Percentiles rank a stretch among this genome's conserved stretches.
These are phyloP conservation scores for Callitettix versicolor DNA, from an alignment of 1,140 invertebrate genomes.

Conservation along the genomic window DNA sequence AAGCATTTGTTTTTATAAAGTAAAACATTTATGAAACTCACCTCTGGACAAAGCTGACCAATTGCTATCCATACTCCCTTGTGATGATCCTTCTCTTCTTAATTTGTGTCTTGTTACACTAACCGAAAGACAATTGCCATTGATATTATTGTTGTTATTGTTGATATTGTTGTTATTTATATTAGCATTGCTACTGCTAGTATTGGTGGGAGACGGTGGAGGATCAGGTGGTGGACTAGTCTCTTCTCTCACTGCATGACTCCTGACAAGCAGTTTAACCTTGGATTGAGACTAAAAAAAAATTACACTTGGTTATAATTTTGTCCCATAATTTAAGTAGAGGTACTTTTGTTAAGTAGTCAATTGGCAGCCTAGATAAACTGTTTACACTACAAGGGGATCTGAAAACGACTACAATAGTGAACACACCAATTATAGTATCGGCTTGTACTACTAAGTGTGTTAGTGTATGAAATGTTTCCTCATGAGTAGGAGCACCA, in stretches of 20 bases:
- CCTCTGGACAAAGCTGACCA: constrained; percentile 48
- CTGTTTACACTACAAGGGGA: no score
- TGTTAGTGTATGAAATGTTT: no score
- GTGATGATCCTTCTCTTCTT: constrained; percentile 49
- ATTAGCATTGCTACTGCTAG: constrained; percentile 30
- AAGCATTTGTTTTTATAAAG: no score
- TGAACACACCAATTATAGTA: no score
- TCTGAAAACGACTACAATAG: no score
- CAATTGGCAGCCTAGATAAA: no score
- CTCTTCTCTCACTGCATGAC: constrained; percentile 79
- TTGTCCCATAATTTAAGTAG: constrained; percentile 27
- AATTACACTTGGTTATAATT: constrained; percentile 2
- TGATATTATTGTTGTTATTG: constrained; percentile 32
- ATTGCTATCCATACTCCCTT: constrained; percentile 47
- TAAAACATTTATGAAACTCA: no score
- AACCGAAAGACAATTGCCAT: constrained; percentile 7
- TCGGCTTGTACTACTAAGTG: no score
- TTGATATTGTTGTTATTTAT: constrained; percentile 39
- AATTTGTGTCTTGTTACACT: constrained; percentile 38
- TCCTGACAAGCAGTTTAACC: constrained; percentile 73
- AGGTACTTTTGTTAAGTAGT: no score
- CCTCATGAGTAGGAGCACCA: no score
- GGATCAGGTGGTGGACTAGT: constrained; percentile 54
- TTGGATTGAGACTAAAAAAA: constrained; percentile 45
- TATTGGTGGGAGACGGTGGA: constrained; percentile 33